phyloP scores from a whole-genome alignment of 2,797 vertebrate species.

The Enteromius radiatus region DNA sequence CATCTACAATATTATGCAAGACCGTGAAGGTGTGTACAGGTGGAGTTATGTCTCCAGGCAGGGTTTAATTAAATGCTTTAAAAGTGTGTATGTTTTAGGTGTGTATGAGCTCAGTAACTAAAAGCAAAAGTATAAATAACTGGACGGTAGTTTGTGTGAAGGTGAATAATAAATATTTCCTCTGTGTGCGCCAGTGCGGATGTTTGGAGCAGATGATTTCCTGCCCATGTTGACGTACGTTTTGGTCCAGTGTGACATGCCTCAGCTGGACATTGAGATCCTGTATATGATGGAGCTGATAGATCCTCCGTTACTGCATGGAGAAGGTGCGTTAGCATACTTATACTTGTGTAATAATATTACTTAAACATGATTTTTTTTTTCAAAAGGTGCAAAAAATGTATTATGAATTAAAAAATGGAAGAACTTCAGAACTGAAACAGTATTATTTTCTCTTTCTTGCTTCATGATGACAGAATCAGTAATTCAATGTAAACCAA shows the following conservation, averaged over 20 bases:
- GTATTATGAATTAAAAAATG: neutral
- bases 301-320: conserved; percentile 87
- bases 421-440: neutral
- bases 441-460: neutral
- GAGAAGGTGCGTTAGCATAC: conserved; percentile 84
- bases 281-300: conserved; percentile 97
- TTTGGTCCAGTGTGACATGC: conserved; percentile 90
- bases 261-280: conserved; percentile 90
- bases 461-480: neutral
- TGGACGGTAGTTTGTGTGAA: neutral
- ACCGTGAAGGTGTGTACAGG: conserved; percentile 51
- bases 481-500: neutral
- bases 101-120: neutral
- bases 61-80: conserved; percentile 13
- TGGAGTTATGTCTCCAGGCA: conserved; percentile 7
- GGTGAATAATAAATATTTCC: neutral
- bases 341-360: neutral
- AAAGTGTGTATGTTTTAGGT: neutral
- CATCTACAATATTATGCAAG: conserved; percentile 49
- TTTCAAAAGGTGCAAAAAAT: too few species aligned
- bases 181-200: conserved; percentile 24
- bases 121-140: neutral
- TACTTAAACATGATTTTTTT: too few species aligned
- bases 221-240: conserved; percentile 88
- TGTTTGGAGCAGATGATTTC: conserved; percentile 52